Percentiles rank a stretch among this genome's conserved stretches.
phyloP scores from a whole-genome alignment of 2,888 invertebrate genomes.

The Eueremaeus valkanovi region DNA sequence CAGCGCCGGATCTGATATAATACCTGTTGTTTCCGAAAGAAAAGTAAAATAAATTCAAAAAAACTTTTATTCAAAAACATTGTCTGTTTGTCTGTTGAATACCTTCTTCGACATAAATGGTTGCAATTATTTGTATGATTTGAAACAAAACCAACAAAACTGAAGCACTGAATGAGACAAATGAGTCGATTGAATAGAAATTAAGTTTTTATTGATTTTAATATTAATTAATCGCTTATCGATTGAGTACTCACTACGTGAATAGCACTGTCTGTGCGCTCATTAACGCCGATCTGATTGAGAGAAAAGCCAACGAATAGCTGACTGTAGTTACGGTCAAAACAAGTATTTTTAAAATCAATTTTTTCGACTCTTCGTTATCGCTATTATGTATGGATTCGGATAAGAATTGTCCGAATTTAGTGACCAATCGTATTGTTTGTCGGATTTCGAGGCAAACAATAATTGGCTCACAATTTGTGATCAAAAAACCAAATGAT shows the following conservation, averaged over 20 bases:
- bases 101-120: slow-evolving; percentile 5
- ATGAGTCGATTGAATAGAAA: background rate
- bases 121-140: background rate
- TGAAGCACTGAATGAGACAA: slow-evolving; percentile 2
- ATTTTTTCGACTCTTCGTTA: background rate
- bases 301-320: background rate
- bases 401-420: slow-evolving; percentile 5
- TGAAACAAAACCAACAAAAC: background rate
- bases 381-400: background rate
- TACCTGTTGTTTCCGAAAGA: background rate
- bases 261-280: slow-evolving; percentile 5
- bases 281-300: background rate
- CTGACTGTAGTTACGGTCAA: background rate
- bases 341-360: background rate
- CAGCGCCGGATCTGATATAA: slow-evolving; percentile 11
- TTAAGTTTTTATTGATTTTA: background rate
- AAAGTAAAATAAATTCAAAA: background rate
- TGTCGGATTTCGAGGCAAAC: background rate
- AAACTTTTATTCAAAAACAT: background rate
- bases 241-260: slow-evolving; percentile 12
- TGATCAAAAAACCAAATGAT: background rate
- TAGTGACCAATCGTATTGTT: background rate
- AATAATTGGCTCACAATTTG: background rate
- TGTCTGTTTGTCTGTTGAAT: background rate
- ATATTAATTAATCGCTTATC: too few species aligned